These are phyloP conservation scores for Ochropacha duplaris DNA, from an alignment of 2,888 invertebrate genomes.

Conservation along the genomic window DNA sequence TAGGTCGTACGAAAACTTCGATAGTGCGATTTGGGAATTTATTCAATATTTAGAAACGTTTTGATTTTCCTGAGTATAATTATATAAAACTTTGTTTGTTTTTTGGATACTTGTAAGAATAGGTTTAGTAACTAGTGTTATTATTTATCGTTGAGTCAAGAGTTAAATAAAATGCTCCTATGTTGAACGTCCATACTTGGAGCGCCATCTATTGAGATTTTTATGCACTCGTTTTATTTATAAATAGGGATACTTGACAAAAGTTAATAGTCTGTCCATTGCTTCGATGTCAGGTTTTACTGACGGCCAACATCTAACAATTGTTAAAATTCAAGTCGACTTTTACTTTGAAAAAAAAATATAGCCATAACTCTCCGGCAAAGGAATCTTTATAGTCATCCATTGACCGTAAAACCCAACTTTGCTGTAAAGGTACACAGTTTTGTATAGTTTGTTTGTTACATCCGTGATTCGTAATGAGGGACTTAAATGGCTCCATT, in stretches of 20 bases:
- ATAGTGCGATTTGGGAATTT: slow-evolving; percentile 50
- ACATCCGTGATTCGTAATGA: slow-evolving; percentile 81
- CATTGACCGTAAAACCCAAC: slow-evolving; percentile 67
- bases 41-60: neutral
- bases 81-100: neutral
- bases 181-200: neutral
- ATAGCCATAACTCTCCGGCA: slow-evolving; percentile 52
- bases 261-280: neutral
- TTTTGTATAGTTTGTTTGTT: slow-evolving; percentile 80
- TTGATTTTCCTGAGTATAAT: neutral
- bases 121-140: neutral
- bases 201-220: slow-evolving; percentile 50
- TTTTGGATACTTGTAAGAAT: neutral
- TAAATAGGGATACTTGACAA: neutral
- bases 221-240: slow-evolving; percentile 8
- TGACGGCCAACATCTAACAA: slow-evolving; percentile 5
- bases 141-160: neutral
- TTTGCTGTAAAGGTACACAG: slow-evolving; percentile 75
- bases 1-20: slow-evolving; percentile 29
- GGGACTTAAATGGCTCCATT: slow-evolving; percentile 36
- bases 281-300: neutral
- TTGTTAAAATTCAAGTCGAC: slow-evolving; percentile 35
- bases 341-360: slow-evolving; percentile 51
- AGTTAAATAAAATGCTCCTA: too few species aligned
- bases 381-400: slow-evolving; percentile 63